Evolutionary conservation across 2,888 invertebrate species (phyloP).

Genomic region (Proisotoma minuta): DNA sequence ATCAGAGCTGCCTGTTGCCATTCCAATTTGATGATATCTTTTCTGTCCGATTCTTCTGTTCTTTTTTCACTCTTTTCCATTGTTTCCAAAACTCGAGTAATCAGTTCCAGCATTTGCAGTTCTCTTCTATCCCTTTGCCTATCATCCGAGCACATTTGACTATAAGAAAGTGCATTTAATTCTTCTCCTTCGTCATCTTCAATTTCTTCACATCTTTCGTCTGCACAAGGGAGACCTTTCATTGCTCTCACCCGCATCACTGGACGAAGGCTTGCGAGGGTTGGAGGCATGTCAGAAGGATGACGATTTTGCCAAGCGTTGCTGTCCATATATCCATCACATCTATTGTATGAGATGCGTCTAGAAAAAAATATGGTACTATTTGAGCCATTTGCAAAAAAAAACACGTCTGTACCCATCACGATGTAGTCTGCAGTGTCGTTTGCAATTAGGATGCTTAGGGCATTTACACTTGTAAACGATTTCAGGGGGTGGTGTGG

Average conservation of each 20-base stretch:
- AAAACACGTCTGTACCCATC: no score
- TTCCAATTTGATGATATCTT: slow-evolving; percentile 55
- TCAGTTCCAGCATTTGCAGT: slow-evolving; percentile 54
- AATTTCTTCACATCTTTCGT: neutral
- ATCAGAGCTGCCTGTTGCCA: slow-evolving; percentile 57
- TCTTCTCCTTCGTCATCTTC: slow-evolving; percentile 2
- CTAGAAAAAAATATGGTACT: no score
- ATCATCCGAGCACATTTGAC: neutral
- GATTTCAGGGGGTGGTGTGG: no score
- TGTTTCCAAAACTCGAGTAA: slow-evolving; percentile 55
- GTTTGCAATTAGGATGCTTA: no score
- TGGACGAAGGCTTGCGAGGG: slow-evolving; percentile 27
- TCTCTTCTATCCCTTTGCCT: slow-evolving; percentile 48
- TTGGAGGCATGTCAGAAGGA: neutral
- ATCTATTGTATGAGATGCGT: no score
- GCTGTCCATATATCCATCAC: no score
- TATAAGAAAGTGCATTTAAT: neutral
- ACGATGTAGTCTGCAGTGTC: no score
- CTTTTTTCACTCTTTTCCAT: slow-evolving; percentile 56
- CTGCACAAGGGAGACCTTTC: slow-evolving; percentile 35
- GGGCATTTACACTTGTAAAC: no score
- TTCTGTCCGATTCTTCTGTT: slow-evolving; percentile 55
- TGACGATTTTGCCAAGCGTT: slow-evolving; percentile 11
- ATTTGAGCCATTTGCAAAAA: no score
- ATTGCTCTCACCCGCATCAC: slow-evolving; percentile 41